Evolutionary conservation across 2,113 vertebrate genomes (phyloP).

Genomic region (Glaucomys volans): DNA sequence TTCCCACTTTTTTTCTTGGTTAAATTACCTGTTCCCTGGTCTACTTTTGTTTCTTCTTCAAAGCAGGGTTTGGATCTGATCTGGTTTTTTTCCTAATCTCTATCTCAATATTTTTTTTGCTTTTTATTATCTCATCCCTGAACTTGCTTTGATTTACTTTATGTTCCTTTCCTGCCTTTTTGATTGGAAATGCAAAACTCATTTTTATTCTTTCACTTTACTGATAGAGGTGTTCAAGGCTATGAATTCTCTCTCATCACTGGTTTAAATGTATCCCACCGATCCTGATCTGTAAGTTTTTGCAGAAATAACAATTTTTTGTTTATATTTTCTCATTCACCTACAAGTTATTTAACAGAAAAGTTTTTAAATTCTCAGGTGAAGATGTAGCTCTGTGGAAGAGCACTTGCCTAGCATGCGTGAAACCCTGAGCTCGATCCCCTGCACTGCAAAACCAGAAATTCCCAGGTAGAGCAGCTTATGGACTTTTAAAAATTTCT

Average conservation of each 20-base stretch:
- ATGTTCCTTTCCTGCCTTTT: background rate
- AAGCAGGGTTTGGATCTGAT: background rate
- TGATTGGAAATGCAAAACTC: background rate
- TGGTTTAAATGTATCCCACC: background rate
- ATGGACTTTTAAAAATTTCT: background rate
- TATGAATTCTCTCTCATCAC: background rate
- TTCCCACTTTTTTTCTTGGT: background rate
- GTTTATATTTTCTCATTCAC: background rate
- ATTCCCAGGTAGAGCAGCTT: background rate
- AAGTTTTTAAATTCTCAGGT: background rate
- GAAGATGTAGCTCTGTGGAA: no score
- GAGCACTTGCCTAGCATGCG: background rate
- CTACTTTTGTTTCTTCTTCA: no score
- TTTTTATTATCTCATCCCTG: background rate
- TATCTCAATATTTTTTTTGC: background rate
- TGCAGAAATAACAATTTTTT: background rate
- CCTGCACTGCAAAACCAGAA: background rate
- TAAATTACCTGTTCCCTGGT: background rate
- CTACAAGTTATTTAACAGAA: background rate
- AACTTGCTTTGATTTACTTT: background rate
- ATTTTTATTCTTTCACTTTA: constrained; percentile 27
- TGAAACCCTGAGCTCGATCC: background rate
- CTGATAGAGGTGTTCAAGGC: background rate
- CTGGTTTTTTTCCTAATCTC: background rate
- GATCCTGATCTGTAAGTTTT: background rate